Evolutionary conservation across 2,113 vertebrate species (phyloP), one percentile per base, ranked within the genome.

Genomic region (Panthera uncia): DNA sequence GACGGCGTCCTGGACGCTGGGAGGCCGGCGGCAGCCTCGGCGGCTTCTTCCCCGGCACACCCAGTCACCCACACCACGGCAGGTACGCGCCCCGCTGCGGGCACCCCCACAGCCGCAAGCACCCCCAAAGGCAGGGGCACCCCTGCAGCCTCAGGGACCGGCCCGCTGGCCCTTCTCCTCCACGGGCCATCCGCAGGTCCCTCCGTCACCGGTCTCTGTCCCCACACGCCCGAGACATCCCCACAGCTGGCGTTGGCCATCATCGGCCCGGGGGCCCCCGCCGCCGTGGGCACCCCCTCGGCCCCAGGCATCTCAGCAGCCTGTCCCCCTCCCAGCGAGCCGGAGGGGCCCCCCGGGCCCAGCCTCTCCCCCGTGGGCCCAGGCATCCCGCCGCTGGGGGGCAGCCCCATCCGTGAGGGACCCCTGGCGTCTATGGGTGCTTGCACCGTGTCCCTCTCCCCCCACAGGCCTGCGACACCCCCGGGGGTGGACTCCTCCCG

Each of bases 51-150:
- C 71, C 36, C 71, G 15, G 27, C 8, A 71, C 87, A 65, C 61
- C 63, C 87, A 36, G 90, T 90, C 45, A 96, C 90, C 97, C 97
- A 97, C 57, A 97, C 92, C 2, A 66, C 69, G 1, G 97, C 79
- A 88, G 96, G 97, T 8, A 38, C 21, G 0, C 0, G 31, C 31
- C 92, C 84, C 0, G 33, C 87, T 25, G 21, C 0, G 2, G 98
- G 94, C 80, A 66, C 65, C 11, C 94, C 97, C 45, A 81, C 71
- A 31, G 88, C 81, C 50, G 92, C 94, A 33, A 94, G 93, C 48
- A 95, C 71, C 38, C 93, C 96, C 41, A 74, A 61, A 82, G 97
- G 89, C 31, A 82, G 33, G 63, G 97, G 36, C 13, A 55, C 69
- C 45, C 65, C 74, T 3, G 31, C 14, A 38, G 80, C 18, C 76